Evolutionary conservation across 2,888 invertebrate species (phyloP).

Genomic region (Apotomis turbidana): DNA sequence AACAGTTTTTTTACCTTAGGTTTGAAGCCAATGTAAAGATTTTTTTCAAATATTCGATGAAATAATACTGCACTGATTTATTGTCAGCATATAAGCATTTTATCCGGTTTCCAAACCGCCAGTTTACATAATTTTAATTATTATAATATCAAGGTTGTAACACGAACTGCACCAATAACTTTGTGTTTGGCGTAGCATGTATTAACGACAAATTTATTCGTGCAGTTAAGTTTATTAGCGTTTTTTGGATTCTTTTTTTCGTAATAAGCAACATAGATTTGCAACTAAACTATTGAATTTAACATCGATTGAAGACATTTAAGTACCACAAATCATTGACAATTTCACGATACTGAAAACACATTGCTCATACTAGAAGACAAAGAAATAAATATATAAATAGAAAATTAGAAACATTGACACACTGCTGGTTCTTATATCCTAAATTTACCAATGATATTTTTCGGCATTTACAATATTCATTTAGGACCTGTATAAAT

Average conservation of each 20-base stretch:
- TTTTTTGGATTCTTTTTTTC: slow-evolving; percentile 26
- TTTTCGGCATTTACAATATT: neutral
- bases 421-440: slow-evolving; percentile 15
- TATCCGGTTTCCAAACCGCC: slow-evolving; percentile 37
- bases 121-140: slow-evolving; percentile 25
- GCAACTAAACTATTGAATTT: slow-evolving; percentile 12
- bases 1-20: slow-evolving; percentile 54
- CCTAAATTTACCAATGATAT: slow-evolving; percentile 17
- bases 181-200: slow-evolving; percentile 17
- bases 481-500: no score
- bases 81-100: slow-evolving; percentile 40
- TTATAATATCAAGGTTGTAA: neutral
- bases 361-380: slow-evolving; percentile 19
- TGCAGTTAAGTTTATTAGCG: slow-evolving; percentile 8
- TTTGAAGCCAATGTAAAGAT: slow-evolving; percentile 50
- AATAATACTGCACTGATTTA: slow-evolving; percentile 44
- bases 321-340: slow-evolving; percentile 9
- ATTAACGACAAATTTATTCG: slow-evolving; percentile 22
- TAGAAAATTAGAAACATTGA: slow-evolving; percentile 29
- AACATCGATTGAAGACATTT: slow-evolving; percentile 15
- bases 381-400: slow-evolving; percentile 21
- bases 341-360: slow-evolving; percentile 13
- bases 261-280: slow-evolving; percentile 8
- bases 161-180: slow-evolving; percentile 23
- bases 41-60: slow-evolving; percentile 23